Percentiles rank a stretch among this genome's conserved stretches.
These are phyloP conservation scores for Spodoptera frugiperda DNA, from an alignment of 1,140 invertebrate genomes.

Conservation along the genomic window DNA sequence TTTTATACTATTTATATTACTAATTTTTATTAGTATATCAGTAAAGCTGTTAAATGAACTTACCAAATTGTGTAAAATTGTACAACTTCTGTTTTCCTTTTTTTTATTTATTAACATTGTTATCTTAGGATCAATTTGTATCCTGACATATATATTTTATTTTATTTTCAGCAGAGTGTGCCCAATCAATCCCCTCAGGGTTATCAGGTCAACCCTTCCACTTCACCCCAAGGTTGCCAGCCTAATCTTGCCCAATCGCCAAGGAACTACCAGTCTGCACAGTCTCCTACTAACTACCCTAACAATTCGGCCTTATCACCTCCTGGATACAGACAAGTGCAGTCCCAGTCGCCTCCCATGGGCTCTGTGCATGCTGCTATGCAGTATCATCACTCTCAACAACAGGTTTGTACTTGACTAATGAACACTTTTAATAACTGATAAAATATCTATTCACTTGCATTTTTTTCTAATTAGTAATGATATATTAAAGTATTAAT, in stretches of 20 bases:
- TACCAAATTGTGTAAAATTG: neutral
- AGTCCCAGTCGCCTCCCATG: constrained; percentile 76
- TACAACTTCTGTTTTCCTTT: neutral
- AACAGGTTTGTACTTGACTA: constrained; percentile 67
- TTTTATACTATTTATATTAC: too few species aligned
- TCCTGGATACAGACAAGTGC: constrained; percentile 78
- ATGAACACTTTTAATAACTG: neutral
- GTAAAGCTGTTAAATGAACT: too few species aligned
- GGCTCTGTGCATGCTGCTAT: constrained; percentile 73
- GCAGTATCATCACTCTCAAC: constrained; percentile 81
- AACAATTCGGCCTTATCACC: constrained; percentile 73
- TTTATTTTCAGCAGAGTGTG: constrained; percentile 63
- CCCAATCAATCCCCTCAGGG: constrained; percentile 72
- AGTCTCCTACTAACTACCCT: constrained; percentile 72
- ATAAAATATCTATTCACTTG: too few species aligned
- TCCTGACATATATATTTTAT: neutral
- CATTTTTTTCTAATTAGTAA: too few species aligned
- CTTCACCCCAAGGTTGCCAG: constrained; percentile 72
- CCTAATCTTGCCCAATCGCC: constrained; percentile 74
- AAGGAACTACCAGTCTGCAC: constrained; percentile 75
- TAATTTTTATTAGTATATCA: too few species aligned
- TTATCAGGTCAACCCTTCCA: constrained; percentile 75
- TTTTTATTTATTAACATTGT: too few species aligned
- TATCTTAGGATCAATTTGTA: too few species aligned
- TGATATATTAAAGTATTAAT: neutral